These are phyloP conservation scores for Harpagifer antarcticus DNA, from an alignment of 2,797 vertebrate species.

Conservation along the genomic window DNA sequence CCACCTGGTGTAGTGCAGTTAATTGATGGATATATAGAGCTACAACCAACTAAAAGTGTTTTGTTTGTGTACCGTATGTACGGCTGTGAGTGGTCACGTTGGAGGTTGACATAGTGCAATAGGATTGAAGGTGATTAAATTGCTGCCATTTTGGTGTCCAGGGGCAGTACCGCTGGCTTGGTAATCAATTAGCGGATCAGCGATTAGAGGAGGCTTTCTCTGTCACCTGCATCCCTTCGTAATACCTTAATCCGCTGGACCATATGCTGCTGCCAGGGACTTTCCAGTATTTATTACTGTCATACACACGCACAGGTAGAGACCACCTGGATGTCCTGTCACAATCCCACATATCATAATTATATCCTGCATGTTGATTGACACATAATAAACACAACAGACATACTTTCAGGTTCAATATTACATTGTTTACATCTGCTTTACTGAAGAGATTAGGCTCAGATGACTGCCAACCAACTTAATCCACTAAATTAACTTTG, in stretches of 20 bases:
- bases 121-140: slow-evolving; percentile 85
- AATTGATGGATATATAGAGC: not conserved
- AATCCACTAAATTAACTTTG: not conserved
- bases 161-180: slow-evolving; percentile 66
- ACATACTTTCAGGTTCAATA: not conserved
- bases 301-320: slow-evolving; percentile 44
- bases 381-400: not conserved
- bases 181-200: slow-evolving; percentile 88
- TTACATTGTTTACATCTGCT: not conserved
- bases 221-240: slow-evolving; percentile 87
- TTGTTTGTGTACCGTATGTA: slow-evolving; percentile 41
- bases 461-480: not conserved
- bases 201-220: slow-evolving; percentile 83
- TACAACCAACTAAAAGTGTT: slow-evolving; percentile 7
- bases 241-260: slow-evolving; percentile 90
- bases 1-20: not conserved
- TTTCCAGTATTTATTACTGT: slow-evolving; percentile 58
- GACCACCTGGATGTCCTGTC: slow-evolving; percentile 43
- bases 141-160: slow-evolving; percentile 80
- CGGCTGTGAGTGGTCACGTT: slow-evolving; percentile 65
- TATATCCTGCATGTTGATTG: not conserved
- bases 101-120: slow-evolving; percentile 73
- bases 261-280: slow-evolving; percentile 86
- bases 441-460: not conserved
- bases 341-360: not conserved